Evolutionary conservation across 1,140 invertebrate species (phyloP).

Genomic region (Trichonephila inaurata): DNA sequence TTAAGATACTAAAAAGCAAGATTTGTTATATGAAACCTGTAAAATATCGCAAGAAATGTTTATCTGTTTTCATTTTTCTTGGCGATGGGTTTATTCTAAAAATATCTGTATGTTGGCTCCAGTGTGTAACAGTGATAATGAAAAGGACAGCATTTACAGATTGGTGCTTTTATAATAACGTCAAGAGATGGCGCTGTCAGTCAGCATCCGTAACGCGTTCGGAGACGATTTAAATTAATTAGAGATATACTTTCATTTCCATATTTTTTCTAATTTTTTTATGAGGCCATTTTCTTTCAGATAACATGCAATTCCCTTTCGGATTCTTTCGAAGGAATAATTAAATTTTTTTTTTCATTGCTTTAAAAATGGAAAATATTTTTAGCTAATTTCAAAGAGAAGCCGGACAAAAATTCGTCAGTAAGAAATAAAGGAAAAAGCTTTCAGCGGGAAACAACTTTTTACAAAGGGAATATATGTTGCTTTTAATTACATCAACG

Average conservation of each 20-base stretch:
- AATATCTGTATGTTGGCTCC: not conserved
- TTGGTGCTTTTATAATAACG: not conserved
- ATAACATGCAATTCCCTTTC: slow-evolving; percentile 37
- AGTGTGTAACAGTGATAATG: not conserved
- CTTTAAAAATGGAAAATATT: slow-evolving; percentile 60
- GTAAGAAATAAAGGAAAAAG: slow-evolving; percentile 18
- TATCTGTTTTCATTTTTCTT: no score
- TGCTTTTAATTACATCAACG: slow-evolving; percentile 58
- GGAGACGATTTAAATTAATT: slow-evolving; percentile 70
- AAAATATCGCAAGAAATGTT: no score
- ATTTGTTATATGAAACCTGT: no score
- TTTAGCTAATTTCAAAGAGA: slow-evolving; percentile 45
- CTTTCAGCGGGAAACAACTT: slow-evolving; percentile 26
- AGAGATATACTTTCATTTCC: slow-evolving; percentile 59
- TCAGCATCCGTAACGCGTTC: not conserved
- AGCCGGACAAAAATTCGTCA: not conserved
- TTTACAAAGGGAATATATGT: slow-evolving; percentile 15
- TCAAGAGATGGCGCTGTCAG: slow-evolving; percentile 64
- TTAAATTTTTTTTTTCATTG: slow-evolving; percentile 60
- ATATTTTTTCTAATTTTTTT: slow-evolving; percentile 64
- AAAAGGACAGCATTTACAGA: not conserved
- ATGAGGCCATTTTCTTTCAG: not conserved
- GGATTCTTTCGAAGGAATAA: slow-evolving; percentile 55
- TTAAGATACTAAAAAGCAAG: no score
- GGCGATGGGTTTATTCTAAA: no score